Conservation (phyloP, 2,888 invertebrate species). For the Sarcophaga caerulescens region DNA sequence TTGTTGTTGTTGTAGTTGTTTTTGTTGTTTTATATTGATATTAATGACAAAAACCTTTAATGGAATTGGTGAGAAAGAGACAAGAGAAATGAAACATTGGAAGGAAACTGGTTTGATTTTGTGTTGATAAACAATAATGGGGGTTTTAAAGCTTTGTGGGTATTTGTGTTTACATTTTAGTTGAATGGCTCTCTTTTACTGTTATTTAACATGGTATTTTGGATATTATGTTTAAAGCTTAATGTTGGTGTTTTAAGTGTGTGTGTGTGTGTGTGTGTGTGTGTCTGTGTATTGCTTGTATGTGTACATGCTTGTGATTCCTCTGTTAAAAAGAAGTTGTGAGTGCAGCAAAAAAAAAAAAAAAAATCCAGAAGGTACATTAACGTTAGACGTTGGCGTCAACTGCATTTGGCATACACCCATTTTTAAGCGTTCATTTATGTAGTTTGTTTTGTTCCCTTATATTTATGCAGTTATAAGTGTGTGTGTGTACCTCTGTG, state of each 20-base stretch:
- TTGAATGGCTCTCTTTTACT: neutral
- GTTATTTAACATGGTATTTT: neutral
- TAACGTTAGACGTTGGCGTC: constrained; percentile 47
- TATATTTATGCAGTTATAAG: neutral
- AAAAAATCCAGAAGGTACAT: neutral
- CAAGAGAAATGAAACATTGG: neutral
- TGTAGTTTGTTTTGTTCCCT: constrained; percentile 36
- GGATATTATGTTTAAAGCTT: neutral
- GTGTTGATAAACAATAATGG: neutral
- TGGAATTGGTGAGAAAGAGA: neutral
- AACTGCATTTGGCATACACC: constrained; percentile 76
- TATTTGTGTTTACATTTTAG: neutral
- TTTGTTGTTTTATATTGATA: neutral
- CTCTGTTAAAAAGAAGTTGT: neutral
- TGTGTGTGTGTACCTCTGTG: constrained; percentile 6
- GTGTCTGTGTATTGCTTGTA: no score
- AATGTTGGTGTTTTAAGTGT: neutral
- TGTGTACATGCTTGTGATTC: neutral
- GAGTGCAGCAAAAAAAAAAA: no score
- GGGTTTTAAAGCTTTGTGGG: neutral
- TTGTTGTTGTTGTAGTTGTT: neutral
- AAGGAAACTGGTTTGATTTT: neutral
- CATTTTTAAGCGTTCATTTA: constrained; percentile 73
- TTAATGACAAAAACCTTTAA: constrained; percentile 44
- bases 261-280: no score